Base-by-base conservation (phyloP, 1,140 invertebrate species). In the Schlechtendalia chinensis region DNA sequence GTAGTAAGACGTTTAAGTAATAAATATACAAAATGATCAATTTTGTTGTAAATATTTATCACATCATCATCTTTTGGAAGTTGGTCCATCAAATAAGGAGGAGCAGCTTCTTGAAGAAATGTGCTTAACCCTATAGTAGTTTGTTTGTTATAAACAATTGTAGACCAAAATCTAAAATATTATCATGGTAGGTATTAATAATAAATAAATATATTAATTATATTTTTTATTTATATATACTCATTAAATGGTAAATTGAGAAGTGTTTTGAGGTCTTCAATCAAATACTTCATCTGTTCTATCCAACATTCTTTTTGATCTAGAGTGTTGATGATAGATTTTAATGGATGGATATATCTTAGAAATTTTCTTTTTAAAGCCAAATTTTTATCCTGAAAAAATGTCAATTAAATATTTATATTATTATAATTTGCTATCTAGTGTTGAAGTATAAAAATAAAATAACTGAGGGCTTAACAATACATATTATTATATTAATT, bases 301-400 rank as follows among this genome's bases (percentile, higher is more conserved):
- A 79, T 47, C 75, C 75, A 79, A 79, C 58, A 79, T 29, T 79
- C 22, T 61, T 79, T 79, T 61, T 79, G 58, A 45, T 79, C 75
- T 32, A 29, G 11, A 79, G 22, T 3, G 17, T 79, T 59, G 22
- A n/a, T 61, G 6, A 79, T 79, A 47, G 58, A 50, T 63, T 63
- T 79, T n/a, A 63, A 79, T 50, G 75, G 75, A 63, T 79, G 75
- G 24, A 79, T 29, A 50, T 79, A 79, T n/a, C 39, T 61, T 27
- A 79, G 19, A 79, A 79, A 79, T 19, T 45, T 22, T n/a, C 39
- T 61, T 27, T 79, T 79, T 12, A 79, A 29, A 12, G 75, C 54
- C 22, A 79, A 79, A 27, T 79, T 79, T 79, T 61, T 50, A 29
- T 79, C 24, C 75, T 79, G 27, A n/a, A 79, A n/a, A 79, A 29